Evolutionary conservation across 1,140 invertebrate species (phyloP).

Genomic region (Leucophenga varia): DNA sequence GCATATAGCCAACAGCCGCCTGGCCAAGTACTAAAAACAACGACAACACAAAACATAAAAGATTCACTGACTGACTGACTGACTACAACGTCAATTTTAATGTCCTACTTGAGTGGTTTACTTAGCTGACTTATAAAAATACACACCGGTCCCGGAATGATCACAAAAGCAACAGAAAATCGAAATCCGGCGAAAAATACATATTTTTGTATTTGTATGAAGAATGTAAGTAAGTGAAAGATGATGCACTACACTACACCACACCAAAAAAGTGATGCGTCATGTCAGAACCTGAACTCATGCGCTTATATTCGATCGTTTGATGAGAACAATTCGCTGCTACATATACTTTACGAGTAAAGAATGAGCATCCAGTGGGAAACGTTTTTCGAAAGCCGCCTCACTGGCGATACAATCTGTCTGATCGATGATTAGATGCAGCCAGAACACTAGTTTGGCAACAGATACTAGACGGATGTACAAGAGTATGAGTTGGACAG

Average conservation of each 20-base stretch:
- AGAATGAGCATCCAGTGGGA: conserved; percentile 9
- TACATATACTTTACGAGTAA: conserved; percentile 26
- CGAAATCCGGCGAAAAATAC: neutral
- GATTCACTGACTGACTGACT: neutral
- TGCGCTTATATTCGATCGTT: neutral
- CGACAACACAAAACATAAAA: too few relatives aligned
- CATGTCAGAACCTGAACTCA: conserved; percentile 55
- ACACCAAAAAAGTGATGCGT: conserved; percentile 46
- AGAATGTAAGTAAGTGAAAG: neutral
- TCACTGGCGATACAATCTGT: conserved; percentile 38
- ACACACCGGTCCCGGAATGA: too few relatives aligned
- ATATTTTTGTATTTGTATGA: conserved; percentile 4
- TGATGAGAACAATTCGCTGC: conserved; percentile 30
- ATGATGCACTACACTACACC: conserved; percentile 16
- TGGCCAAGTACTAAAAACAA: too few relatives aligned
- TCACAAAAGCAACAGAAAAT: conserved; percentile 32
- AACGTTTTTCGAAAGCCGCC: neutral
- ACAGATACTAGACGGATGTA: neutral
- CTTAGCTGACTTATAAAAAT: conserved; percentile 57
- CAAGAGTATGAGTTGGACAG: neutral
- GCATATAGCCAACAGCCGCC: neutral
- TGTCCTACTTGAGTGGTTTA: conserved; percentile 57
- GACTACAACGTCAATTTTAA: conserved; percentile 10
- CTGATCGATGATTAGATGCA: conserved; percentile 23
- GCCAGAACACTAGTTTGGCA: conserved; percentile 15